A percentile compares a stretch with the other conserved stretches of the same genome.
These are phyloP conservation scores for Stegodyphus dumicola DNA, from an alignment of 1,140 invertebrate genomes.

Conservation along the genomic window DNA sequence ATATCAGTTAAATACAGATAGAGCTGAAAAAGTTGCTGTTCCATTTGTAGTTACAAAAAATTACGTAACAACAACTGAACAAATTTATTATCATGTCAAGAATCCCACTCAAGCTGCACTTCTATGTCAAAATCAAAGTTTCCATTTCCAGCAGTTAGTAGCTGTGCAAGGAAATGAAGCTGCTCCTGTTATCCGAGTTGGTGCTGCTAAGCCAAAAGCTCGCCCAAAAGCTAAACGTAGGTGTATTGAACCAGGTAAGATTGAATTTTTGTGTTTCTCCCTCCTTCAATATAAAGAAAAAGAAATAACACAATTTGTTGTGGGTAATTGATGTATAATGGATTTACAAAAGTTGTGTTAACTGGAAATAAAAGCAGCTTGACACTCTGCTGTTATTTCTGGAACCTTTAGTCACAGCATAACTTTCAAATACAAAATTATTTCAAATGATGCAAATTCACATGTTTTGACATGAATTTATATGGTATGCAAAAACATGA, in stretches of 20 bases:
- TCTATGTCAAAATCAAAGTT: not conserved
- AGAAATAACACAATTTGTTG: not conserved
- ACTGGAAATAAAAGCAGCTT: too few species aligned
- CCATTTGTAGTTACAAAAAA: constrained; percentile 12
- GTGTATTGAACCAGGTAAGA: constrained; percentile 24
- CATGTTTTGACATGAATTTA: too few species aligned
- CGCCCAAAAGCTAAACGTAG: not conserved
- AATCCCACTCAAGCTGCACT: not conserved
- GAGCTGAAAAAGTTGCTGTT: not conserved
- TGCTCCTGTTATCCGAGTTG: not conserved
- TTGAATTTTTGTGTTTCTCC: not conserved
- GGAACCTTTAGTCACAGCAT: too few species aligned
- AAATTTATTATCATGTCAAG: not conserved
- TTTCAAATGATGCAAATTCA: too few species aligned
- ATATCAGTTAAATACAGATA: not conserved
- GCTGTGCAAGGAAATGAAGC: not conserved
- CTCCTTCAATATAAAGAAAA: not conserved
- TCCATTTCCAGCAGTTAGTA: not conserved
- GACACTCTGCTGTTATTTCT: too few species aligned
- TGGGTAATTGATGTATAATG: too few species aligned
- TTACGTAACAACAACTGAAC: constrained; percentile 6
- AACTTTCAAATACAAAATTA: too few species aligned
- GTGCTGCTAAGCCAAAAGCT: not conserved
- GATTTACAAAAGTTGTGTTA: too few species aligned
- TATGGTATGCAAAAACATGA: too few species aligned